Conservation (phyloP, 1,140 invertebrate genomes). For the Acromyrmex charruanus region DNA sequence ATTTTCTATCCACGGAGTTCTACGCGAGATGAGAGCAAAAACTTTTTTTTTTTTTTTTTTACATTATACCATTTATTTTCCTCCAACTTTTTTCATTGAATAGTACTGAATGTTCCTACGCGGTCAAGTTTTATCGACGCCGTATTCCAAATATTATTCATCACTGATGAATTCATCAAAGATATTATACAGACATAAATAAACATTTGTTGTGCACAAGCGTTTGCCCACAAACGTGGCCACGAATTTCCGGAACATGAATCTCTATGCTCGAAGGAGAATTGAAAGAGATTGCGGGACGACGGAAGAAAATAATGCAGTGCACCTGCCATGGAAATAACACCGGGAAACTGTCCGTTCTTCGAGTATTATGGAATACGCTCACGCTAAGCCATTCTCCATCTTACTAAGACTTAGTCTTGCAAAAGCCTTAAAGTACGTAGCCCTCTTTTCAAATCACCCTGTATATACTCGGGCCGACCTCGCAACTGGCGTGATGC, state of each 20-base stretch:
- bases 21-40: neutral
- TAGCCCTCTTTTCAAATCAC: conserved; percentile 41
- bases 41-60: neutral
- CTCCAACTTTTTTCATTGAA: neutral
- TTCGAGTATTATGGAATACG: neutral
- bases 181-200: neutral
- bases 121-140: neutral
- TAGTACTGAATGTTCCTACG: neutral
- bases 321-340: conserved; percentile 3
- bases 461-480: neutral
- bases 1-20: neutral
- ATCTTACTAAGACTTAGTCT: conserved; percentile 1
- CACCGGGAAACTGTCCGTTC: too few species aligned
- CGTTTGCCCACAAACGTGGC: too few species aligned
- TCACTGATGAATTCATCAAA: neutral
- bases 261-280: neutral
- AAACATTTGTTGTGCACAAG: neutral
- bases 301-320: neutral
- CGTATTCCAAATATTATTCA: neutral
- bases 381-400: neutral
- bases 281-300: neutral
- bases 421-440: neutral
- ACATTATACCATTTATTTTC: neutral
- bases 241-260: neutral
- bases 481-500: neutral